phyloP scores from a whole-genome alignment of 2,113 vertebrate genomes.

The Regulus satrapa region DNA sequence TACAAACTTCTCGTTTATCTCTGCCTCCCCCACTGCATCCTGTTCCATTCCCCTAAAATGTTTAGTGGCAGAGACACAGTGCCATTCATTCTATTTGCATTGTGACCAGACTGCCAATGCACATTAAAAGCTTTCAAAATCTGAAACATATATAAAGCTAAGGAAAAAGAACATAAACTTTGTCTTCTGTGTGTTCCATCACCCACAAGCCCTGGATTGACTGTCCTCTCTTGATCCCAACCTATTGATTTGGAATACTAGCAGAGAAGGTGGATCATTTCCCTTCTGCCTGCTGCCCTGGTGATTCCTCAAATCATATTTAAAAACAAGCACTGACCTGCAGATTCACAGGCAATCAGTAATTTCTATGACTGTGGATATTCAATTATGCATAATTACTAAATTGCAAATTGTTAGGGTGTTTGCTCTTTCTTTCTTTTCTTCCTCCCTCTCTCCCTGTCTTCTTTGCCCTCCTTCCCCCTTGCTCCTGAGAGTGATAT shows the following conservation, averaged over 20 bases:
- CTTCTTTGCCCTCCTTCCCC: background rate
- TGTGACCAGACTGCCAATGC: background rate
- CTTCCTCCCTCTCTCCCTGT: background rate
- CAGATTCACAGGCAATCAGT: background rate
- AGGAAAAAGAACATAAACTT: background rate
- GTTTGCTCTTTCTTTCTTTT: background rate
- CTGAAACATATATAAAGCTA: background rate
- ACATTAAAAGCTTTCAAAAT: background rate
- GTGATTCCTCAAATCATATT: background rate
- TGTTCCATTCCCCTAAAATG: background rate
- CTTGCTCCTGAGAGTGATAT: background rate
- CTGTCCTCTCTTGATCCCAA: background rate
- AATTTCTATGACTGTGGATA: background rate
- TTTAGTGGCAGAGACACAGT: background rate
- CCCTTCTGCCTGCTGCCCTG: background rate
- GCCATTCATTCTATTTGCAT: background rate
- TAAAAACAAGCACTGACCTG: background rate
- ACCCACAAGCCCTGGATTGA: background rate
- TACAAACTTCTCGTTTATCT: background rate
- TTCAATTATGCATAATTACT: background rate
- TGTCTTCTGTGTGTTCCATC: background rate
- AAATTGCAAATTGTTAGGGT: background rate
- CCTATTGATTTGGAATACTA: background rate
- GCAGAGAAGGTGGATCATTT: background rate
- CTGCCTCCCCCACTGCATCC: background rate